Percentiles rank a stretch among this genome's conserved stretches.
These are phyloP conservation scores for Diaphora mendica DNA, from an alignment of 2,888 invertebrate genomes.

Conservation along the genomic window DNA sequence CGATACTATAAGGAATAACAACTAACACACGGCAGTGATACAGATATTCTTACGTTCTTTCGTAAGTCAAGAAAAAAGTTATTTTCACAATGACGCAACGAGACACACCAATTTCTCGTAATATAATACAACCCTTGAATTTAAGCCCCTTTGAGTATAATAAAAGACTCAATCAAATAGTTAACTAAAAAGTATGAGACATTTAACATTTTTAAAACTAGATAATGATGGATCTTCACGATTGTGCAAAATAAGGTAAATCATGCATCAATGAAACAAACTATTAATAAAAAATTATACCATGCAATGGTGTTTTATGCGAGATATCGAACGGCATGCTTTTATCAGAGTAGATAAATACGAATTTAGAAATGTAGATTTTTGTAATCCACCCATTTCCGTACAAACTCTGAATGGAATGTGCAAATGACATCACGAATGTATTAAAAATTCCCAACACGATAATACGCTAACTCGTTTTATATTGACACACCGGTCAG, in stretches of 20 bases:
- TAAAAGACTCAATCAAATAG: not conserved
- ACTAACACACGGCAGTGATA: not conserved
- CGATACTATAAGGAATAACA: not conserved
- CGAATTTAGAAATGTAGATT: conserved; percentile 26
- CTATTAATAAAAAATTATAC: conserved; percentile 32
- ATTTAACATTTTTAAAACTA: not conserved
- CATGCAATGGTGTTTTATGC: conserved; percentile 45
- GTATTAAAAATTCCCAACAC: conserved; percentile 20
- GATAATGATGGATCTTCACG: conserved; percentile 21
- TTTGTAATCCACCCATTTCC: conserved; percentile 15
- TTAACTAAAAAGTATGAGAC: not conserved
- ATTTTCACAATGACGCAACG: not conserved
- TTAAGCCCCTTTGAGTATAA: not conserved
- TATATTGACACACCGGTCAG: conserved; percentile 28
- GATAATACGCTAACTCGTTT: conserved; percentile 21
- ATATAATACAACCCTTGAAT: not conserved
- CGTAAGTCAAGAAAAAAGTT: not conserved
- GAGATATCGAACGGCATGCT: conserved; percentile 20
- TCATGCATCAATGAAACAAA: conserved; percentile 43
- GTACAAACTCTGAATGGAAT: conserved; percentile 22
- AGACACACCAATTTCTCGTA: not conserved
- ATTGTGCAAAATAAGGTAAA: conserved; percentile 41
- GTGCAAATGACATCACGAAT: conserved; percentile 33
- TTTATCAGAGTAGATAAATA: conserved; percentile 20
- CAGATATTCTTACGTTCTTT: not conserved